These are phyloP conservation scores for Agapornis roseicollis DNA, from an alignment of 2,113 vertebrate species.

Conservation along the genomic window DNA sequence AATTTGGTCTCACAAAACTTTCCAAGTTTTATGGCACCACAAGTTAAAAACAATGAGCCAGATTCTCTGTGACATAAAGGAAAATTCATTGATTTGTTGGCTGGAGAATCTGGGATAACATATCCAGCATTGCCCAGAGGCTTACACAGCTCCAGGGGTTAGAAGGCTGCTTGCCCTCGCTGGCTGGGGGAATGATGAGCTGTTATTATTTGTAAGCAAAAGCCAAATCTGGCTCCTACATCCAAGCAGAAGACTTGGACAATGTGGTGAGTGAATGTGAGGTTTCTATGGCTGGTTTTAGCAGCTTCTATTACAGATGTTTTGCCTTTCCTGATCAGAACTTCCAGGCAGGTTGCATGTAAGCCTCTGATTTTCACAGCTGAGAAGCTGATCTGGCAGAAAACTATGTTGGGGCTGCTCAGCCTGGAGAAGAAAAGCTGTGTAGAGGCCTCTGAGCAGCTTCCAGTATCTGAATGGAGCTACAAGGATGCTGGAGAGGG, in stretches of 20 bases:
- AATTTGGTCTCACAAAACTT: neutral
- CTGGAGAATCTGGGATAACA: neutral
- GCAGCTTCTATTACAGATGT: neutral
- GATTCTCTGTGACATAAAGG: conserved; percentile 16
- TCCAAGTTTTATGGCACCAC: neutral
- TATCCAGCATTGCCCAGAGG: neutral
- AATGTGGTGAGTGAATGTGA: no score
- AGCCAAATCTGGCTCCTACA: neutral
- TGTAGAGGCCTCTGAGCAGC: neutral
- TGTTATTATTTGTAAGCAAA: neutral
- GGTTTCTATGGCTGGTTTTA: neutral
- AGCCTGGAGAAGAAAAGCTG: neutral
- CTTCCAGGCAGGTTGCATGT: neutral
- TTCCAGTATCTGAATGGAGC: neutral
- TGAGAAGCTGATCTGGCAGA: neutral
- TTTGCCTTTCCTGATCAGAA: neutral
- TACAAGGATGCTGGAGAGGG: neutral
- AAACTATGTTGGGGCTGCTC: neutral
- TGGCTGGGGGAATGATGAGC: neutral
- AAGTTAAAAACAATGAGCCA: conserved; percentile 27
- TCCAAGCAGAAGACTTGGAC: neutral
- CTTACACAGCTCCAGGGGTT: neutral
- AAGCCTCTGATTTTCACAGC: neutral
- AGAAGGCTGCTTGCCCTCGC: neutral
- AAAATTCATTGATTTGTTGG: neutral